Percentiles rank a stretch among this genome's conserved stretches.
Evolutionary conservation across 1,140 invertebrate genomes (phyloP).

Genomic region (Zaprionus ghesquierei): DNA sequence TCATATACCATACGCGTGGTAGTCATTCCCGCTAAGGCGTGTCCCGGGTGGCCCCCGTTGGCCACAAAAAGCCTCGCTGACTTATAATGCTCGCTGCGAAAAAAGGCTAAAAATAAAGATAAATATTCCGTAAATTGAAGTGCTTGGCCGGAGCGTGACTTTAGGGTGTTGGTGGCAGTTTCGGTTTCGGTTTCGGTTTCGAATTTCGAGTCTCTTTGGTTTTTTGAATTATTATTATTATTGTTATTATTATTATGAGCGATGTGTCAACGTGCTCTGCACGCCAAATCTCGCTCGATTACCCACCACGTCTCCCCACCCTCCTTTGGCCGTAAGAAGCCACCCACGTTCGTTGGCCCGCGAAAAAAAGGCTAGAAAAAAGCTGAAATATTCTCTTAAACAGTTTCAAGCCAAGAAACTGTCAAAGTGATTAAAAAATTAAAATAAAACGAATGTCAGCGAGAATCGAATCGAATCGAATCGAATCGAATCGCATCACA

Average conservation of each 20-base stretch:
- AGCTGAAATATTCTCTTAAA: constrained; percentile 12
- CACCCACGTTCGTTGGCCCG: constrained; percentile 34
- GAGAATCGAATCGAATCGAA: constrained; percentile 23
- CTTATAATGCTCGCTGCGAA: constrained; percentile 42
- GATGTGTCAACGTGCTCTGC: constrained; percentile 70
- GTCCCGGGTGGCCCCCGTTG: constrained; percentile 29
- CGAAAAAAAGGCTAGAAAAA: neutral
- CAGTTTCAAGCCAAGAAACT: constrained; percentile 31
- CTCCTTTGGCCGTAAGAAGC: neutral
- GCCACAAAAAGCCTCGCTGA: constrained; percentile 52
- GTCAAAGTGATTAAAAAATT: constrained; percentile 62
- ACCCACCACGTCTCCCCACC: neutral
- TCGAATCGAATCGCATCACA: too few relatives aligned
- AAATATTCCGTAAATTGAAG: constrained; percentile 57
- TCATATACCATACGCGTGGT: constrained; percentile 20
- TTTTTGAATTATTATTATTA: constrained; percentile 49
- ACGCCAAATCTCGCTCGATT: constrained; percentile 41
- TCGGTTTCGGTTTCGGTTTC: constrained; percentile 16
- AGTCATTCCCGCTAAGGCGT: constrained; percentile 31
- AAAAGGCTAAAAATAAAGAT: constrained; percentile 56
- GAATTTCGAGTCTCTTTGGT: constrained; percentile 34
- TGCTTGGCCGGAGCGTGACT: constrained; percentile 65
- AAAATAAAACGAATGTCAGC: constrained; percentile 27
- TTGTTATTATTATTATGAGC: constrained; percentile 52
- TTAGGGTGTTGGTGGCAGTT: constrained; percentile 63